phyloP scores from a whole-genome alignment of 2,888 invertebrate species.

The Rhabditoides inermis region DNA sequence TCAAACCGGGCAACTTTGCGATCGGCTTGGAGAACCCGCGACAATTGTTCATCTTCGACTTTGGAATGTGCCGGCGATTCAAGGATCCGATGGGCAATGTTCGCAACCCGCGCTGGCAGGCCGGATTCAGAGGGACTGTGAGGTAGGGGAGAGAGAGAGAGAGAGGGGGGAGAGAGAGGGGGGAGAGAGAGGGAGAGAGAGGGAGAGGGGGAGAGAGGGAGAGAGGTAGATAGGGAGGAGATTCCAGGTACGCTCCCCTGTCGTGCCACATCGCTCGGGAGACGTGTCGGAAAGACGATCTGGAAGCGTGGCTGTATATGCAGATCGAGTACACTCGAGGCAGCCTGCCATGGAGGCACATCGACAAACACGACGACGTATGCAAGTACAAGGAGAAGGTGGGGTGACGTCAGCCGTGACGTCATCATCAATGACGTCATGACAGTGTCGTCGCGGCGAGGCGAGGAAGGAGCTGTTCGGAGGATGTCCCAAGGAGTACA shows the following conservation, averaged over 20 bases:
- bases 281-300: constrained; percentile 35
- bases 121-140: constrained; percentile 19
- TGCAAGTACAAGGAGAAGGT: background rate
- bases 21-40: constrained; percentile 16
- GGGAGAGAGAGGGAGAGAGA: too few species aligned
- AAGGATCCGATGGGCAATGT: constrained; percentile 8
- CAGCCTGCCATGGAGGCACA: constrained; percentile 33
- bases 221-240: too few species aligned
- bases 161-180: too few species aligned
- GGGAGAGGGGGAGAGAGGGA: too few species aligned
- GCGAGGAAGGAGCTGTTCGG: constrained; percentile 19
- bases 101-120: constrained; percentile 17
- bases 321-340: constrained; percentile 36
- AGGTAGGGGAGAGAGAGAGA: too few species aligned
- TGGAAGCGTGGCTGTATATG: constrained; percentile 35
- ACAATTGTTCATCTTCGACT: constrained; percentile 31
- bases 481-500: constrained; percentile 36
- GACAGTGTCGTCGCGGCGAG: background rate
- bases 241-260: constrained; percentile 16
- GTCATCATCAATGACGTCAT: background rate
- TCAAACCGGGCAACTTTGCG: constrained; percentile 37
- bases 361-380: constrained; percentile 12
- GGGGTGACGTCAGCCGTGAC: background rate
- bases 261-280: constrained; percentile 30
- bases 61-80: constrained; percentile 27